Conservation (phyloP, 2,797 vertebrate species). For the Chanos chanos region DNA sequence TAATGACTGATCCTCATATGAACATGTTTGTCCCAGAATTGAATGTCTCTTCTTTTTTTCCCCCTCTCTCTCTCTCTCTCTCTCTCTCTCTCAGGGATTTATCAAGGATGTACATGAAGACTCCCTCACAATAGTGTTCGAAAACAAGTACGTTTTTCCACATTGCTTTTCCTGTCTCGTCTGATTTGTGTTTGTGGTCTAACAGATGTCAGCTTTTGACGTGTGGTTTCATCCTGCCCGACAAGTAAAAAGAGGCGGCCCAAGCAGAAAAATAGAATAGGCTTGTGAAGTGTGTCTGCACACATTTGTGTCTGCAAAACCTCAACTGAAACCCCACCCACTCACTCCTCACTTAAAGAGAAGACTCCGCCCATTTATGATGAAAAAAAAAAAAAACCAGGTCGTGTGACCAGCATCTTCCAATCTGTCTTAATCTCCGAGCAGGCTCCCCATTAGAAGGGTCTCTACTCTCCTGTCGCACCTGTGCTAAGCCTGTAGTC, state of each 20-base stretch:
- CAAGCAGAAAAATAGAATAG: no score
- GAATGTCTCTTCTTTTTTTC: not conserved
- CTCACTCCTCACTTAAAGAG: no score
- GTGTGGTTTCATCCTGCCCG: not conserved
- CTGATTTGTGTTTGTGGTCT: not conserved
- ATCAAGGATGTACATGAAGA: slow-evolving; percentile 94
- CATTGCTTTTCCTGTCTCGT: not conserved
- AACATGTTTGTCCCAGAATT: not conserved
- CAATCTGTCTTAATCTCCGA: no score
- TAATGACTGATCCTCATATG: not conserved
- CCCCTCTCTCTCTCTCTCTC: not conserved
- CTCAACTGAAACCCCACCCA: no score
- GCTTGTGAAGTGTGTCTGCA: no score
- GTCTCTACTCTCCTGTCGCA: slow-evolving; percentile 51
- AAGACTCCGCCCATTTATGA: no score
- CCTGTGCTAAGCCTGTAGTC: slow-evolving; percentile 50
- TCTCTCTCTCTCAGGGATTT: slow-evolving; percentile 70
- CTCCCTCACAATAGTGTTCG: slow-evolving; percentile 89
- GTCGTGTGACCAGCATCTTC: no score
- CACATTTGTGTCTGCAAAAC: no score
- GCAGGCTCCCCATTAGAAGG: no score
- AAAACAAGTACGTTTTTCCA: slow-evolving; percentile 93
- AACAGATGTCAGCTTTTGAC: no score
- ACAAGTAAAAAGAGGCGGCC: not conserved
- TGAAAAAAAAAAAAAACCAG: no score